phyloP scores from a whole-genome alignment of 2,888 invertebrate genomes.

The Drosophila tripunctata region DNA sequence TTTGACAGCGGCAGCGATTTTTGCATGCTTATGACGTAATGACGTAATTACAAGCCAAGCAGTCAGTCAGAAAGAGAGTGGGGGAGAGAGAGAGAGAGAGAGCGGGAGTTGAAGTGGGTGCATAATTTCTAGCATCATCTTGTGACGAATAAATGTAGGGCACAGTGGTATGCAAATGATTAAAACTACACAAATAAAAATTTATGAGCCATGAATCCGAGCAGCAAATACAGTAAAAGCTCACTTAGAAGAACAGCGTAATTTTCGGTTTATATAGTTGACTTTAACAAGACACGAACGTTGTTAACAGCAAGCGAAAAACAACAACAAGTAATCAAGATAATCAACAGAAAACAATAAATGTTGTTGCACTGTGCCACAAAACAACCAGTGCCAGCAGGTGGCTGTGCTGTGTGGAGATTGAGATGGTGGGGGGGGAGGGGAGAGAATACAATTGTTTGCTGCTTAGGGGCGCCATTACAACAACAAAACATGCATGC shows the following conservation, averaged over 20 bases:
- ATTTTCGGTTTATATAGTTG: too few species aligned
- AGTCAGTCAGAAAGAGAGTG: conserved; percentile 5
- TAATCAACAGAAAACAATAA: conserved; percentile 5
- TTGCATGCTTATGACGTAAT: conserved; percentile 66
- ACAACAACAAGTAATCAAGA: not conserved
- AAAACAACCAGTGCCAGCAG: conserved; percentile 41
- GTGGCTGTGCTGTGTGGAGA: conserved; percentile 29
- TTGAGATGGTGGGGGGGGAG: not conserved
- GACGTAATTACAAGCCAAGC: conserved; percentile 51
- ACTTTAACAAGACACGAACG: not conserved
- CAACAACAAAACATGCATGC: conserved; percentile 51
- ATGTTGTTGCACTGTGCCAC: conserved; percentile 30
- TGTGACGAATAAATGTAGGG: conserved; percentile 21
- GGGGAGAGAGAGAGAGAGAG: conserved; percentile 11
- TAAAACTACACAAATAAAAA: not conserved
- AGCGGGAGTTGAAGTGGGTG: conserved; percentile 21
- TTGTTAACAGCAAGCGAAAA: too few species aligned
- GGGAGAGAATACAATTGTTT: conserved; percentile 35
- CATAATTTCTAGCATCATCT: conserved; percentile 29
- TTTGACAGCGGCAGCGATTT: too few species aligned
- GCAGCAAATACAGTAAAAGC: not conserved
- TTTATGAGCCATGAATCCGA: not conserved
- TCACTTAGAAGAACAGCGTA: not conserved
- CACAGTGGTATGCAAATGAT: conserved; percentile 26
- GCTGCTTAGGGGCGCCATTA: conserved; percentile 43